These are phyloP conservation scores for Ephydatia muelleri DNA, from an alignment of 37 sponge, comb jelly and placozoan species.

Conservation along the genomic window DNA sequence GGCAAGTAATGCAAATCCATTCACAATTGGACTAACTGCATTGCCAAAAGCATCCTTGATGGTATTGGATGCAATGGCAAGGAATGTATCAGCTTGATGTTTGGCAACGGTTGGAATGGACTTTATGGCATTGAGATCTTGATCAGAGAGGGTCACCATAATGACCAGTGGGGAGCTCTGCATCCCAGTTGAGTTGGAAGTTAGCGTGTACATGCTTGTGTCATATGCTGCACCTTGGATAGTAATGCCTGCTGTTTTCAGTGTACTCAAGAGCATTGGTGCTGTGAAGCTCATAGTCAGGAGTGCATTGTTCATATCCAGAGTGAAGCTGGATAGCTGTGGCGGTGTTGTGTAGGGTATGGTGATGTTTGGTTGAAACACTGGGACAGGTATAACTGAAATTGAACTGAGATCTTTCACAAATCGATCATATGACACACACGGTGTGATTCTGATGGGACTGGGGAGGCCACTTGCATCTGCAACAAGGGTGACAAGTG, in stretches of 20 bases:
- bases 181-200: not conserved
- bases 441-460: not conserved
- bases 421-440: constrained; percentile 15
- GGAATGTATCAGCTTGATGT: constrained; percentile 30
- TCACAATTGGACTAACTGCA: constrained; percentile 18
- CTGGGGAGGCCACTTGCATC: constrained; percentile 23
- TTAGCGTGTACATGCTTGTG: constrained; percentile 36
- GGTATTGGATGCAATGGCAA: constrained; percentile 14
- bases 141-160: constrained; percentile 18
- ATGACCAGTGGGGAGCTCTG: constrained; percentile 5
- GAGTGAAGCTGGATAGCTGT: constrained; percentile 40
- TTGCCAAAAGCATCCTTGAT: constrained; percentile 59
- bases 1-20: constrained; percentile 24
- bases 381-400: not conserved
- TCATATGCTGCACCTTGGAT: constrained; percentile 47
- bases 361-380: constrained; percentile 2
- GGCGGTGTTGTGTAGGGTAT: constrained; percentile 70
- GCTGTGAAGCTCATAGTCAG: constrained; percentile 72
- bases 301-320: constrained; percentile 71
- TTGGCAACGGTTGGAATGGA: constrained; percentile 60
- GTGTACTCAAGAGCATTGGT: constrained; percentile 41
- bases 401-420: constrained; percentile 61
- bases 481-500: constrained; percentile 21
- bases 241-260: constrained; percentile 56
- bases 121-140: constrained; percentile 75